Evolutionary conservation across 92 coral and sea anemone genomes (phyloP).

Genomic region (Paramuricea clavata): DNA sequence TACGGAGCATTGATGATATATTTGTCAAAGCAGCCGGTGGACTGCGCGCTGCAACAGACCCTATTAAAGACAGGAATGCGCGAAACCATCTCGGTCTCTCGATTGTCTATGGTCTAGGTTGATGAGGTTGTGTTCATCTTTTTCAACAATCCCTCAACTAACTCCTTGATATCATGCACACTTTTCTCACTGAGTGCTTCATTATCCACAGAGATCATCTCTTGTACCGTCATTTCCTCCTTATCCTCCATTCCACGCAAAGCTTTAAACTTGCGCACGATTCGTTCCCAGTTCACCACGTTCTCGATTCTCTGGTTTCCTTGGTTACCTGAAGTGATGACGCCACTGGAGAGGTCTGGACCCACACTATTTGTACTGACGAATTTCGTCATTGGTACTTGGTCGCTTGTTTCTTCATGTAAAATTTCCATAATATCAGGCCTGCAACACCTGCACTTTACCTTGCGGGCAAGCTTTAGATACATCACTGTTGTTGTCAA

Average conservation of each 20-base stretch:
- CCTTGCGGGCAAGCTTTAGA: slow-evolving; percentile 71
- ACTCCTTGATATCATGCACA: slow-evolving; percentile 27
- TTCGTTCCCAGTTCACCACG: slow-evolving; percentile 86
- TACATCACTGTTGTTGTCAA: slow-evolving; percentile 86
- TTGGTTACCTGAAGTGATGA: slow-evolving; percentile 68
- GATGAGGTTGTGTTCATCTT: not conserved
- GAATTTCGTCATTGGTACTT: slow-evolving; percentile 6
- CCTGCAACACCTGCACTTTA: slow-evolving; percentile 89
- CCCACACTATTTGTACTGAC: slow-evolving; percentile 29
- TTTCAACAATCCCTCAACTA: slow-evolving; percentile 37
- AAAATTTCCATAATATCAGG: slow-evolving; percentile 91
- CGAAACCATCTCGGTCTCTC: too few relatives aligned
- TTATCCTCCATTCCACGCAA: slow-evolving; percentile 66
- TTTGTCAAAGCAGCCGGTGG: too few relatives aligned
- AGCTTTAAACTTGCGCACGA: slow-evolving; percentile 81
- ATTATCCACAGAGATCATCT: not conserved
- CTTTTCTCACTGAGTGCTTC: slow-evolving; percentile 5
- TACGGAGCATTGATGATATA: too few relatives aligned
- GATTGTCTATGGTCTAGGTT: not conserved
- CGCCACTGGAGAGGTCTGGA: slow-evolving; percentile 66
- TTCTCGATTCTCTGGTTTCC: slow-evolving; percentile 79
- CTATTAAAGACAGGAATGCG: too few relatives aligned
- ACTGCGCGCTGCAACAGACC: too few relatives aligned
- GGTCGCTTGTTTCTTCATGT: slow-evolving; percentile 66
- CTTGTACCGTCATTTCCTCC: not conserved